Percentiles rank a stretch among this genome's conserved stretches.
These are phyloP conservation scores for Callitettix versicolor DNA, from an alignment of 1,140 invertebrate species.

Conservation along the genomic window DNA sequence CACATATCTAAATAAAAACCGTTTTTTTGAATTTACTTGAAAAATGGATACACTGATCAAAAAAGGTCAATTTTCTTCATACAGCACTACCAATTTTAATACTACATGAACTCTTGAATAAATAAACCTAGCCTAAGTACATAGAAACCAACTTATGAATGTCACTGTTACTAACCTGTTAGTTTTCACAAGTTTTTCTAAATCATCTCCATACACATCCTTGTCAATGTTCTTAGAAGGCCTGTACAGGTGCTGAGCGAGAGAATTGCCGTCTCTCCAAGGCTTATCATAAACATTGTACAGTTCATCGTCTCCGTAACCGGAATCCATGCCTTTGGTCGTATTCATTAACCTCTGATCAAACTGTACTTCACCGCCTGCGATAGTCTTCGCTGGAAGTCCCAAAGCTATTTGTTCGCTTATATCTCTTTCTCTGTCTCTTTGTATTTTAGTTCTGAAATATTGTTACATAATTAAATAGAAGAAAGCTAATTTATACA, in stretches of 20 bases:
- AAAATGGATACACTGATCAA: too few species aligned
- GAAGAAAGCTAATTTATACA: too few species aligned
- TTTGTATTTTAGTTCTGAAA: slow-evolving; percentile 67
- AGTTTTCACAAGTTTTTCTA: slow-evolving; percentile 77
- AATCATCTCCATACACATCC: slow-evolving; percentile 82
- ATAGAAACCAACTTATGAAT: too few species aligned
- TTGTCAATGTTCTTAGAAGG: slow-evolving; percentile 82
- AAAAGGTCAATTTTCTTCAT: too few species aligned
- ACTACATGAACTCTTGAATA: too few species aligned
- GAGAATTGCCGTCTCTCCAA: slow-evolving; percentile 70
- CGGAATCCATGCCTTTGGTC: slow-evolving; percentile 88
- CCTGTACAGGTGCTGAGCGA: slow-evolving; percentile 85
- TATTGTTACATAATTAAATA: too few species aligned
- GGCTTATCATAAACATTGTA: slow-evolving; percentile 98
- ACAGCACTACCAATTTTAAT: too few species aligned
- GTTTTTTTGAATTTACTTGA: too few species aligned
- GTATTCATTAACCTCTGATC: slow-evolving; percentile 95
- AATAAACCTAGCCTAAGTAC: too few species aligned
- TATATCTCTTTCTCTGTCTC: slow-evolving; percentile 91
- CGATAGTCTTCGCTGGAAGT: slow-evolving; percentile 71
- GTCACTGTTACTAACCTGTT: slow-evolving; percentile 60
- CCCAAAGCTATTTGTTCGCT: slow-evolving; percentile 97
- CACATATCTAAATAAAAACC: too few species aligned
- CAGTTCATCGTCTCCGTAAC: slow-evolving; percentile 94
- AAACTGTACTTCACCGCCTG: slow-evolving; percentile 76